These are phyloP conservation scores for Pocillopora verrucosa DNA, from an alignment of 64 coral and sea anemone species.

Conservation along the genomic window DNA sequence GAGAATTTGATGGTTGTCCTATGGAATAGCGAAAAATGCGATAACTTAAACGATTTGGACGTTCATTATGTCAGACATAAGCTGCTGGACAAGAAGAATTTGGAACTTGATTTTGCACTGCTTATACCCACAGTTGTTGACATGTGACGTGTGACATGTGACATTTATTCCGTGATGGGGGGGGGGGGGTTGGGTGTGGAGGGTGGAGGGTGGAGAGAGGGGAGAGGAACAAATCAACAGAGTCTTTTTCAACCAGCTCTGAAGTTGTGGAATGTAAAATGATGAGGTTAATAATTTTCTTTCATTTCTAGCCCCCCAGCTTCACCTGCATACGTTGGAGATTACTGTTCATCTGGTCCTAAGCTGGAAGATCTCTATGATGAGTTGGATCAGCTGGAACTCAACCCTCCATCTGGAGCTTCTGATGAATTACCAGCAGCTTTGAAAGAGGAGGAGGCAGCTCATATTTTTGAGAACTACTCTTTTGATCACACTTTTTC, in stretches of 20 bases:
- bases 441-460: slow-evolving; percentile 76
- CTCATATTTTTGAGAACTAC: slow-evolving; percentile 97
- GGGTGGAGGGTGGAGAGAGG: not conserved
- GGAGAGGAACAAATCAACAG: too few species aligned
- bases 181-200: not conserved
- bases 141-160: too few species aligned
- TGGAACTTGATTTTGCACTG: too few species aligned
- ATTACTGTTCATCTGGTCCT: slow-evolving; percentile 31
- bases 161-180: too few species aligned
- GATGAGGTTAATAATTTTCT: not conserved
- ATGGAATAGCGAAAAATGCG: not conserved
- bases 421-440: slow-evolving; percentile 66
- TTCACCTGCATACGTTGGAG: slow-evolving; percentile 50
- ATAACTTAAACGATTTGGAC: not conserved
- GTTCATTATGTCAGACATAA: too few species aligned
- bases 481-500: slow-evolving; percentile 89
- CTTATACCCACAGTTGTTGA: too few species aligned
- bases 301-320: slow-evolving; percentile 44
- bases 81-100: too few species aligned
- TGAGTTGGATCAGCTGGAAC: slow-evolving; percentile 59
- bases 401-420: not conserved
- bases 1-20: not conserved
- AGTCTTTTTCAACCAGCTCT: too few species aligned
- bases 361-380: slow-evolving; percentile 41
- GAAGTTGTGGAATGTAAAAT: not conserved